A percentile compares a stretch with the other conserved stretches of the same genome.
Evolutionary conservation across 53 echinoderm and acorn worm genomes (phyloP).

Genomic region (Actinopyga echinites): DNA sequence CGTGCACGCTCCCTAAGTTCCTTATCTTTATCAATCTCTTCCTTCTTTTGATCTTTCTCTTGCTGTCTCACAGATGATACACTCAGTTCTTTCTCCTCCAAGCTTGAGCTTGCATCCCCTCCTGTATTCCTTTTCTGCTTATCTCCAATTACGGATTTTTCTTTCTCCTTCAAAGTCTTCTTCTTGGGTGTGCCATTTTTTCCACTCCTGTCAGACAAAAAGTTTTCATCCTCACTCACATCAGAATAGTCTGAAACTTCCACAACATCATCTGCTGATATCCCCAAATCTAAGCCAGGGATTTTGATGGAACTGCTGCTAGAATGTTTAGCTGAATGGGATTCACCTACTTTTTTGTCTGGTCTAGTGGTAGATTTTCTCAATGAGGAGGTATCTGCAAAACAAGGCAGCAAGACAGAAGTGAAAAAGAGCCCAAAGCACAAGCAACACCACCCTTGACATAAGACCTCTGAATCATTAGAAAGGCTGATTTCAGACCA

Average conservation of each 20-base stretch:
- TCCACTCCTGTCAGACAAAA: not conserved
- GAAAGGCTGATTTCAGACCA: too few relatives aligned
- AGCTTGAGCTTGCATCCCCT: not conserved
- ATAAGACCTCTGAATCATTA: too few relatives aligned
- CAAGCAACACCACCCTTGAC: too few relatives aligned
- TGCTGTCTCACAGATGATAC: not conserved
- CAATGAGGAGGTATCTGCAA: too few relatives aligned
- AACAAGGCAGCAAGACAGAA: too few relatives aligned
- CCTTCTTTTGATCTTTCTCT: conserved; percentile 9
- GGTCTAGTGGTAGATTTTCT: too few relatives aligned
- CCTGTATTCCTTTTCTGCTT: not conserved
- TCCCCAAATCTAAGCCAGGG: conserved; percentile 4
- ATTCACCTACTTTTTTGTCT: too few relatives aligned
- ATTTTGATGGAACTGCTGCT: not conserved
- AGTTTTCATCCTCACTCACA: conserved; percentile 7
- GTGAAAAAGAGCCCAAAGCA: too few relatives aligned
- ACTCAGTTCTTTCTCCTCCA: conserved; percentile 25
- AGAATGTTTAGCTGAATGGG: too few relatives aligned
- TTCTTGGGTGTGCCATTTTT: not conserved
- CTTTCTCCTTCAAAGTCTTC: not conserved
- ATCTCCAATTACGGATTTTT: not conserved
- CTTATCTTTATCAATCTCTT: conserved; percentile 1
- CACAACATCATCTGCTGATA: not conserved
- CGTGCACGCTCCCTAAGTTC: not conserved
- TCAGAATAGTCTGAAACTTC: not conserved